Conservation (phyloP, 2,888 invertebrate genomes). For the Sinopyrophorus schimmeli region DNA sequence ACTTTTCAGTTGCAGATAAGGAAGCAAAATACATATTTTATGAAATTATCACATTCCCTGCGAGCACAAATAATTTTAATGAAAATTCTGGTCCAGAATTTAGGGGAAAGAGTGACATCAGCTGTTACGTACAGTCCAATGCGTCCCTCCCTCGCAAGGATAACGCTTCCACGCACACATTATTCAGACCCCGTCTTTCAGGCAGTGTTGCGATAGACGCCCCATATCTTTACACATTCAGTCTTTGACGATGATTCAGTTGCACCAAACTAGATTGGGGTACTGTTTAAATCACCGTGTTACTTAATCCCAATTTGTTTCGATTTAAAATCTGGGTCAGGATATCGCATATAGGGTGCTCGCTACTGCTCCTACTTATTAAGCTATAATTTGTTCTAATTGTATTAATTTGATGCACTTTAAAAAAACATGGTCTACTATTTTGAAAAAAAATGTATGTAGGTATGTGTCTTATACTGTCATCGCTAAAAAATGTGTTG, state of each 20-base stretch:
- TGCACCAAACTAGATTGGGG: slow-evolving; percentile 40
- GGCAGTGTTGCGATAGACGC: slow-evolving; percentile 32
- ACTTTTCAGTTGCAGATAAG: slow-evolving; percentile 38
- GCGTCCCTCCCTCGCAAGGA: slow-evolving; percentile 52
- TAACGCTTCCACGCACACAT: slow-evolving; percentile 52
- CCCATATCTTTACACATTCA: slow-evolving; percentile 33
- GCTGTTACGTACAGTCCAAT: slow-evolving; percentile 58
- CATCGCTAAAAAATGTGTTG: too few relatives aligned
- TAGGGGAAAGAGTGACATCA: slow-evolving; percentile 57
- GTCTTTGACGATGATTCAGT: slow-evolving; percentile 46
- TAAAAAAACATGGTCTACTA: too few relatives aligned
- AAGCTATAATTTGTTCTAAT: too few relatives aligned
- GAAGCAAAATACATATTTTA: slow-evolving; percentile 55
- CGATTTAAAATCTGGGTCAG: slow-evolving; percentile 55
- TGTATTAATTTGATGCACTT: too few relatives aligned
- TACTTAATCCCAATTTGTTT: slow-evolving; percentile 55
- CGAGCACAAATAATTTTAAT: slow-evolving; percentile 55
- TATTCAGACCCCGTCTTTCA: slow-evolving; percentile 39
- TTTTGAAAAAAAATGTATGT: too few relatives aligned
- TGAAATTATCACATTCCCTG: slow-evolving; percentile 53
- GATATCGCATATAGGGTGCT: background rate
- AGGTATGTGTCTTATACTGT: too few relatives aligned
- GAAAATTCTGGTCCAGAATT: slow-evolving; percentile 52
- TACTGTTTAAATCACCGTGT: slow-evolving; percentile 55
- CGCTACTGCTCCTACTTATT: background rate